Conservation (phyloP, 1,140 invertebrate species). For the Cotesia vestalis region DNA sequence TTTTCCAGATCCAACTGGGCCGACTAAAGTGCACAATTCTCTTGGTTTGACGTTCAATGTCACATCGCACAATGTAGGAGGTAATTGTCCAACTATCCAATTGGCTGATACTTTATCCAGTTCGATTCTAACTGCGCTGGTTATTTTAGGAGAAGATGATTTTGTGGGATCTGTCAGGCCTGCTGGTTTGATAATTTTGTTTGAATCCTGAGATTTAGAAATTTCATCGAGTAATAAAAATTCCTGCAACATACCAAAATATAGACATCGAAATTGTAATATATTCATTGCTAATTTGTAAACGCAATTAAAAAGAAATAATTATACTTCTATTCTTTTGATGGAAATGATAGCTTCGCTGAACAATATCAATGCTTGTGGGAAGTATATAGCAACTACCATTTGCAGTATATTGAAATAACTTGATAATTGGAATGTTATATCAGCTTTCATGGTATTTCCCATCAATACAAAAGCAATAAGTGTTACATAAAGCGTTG, state of each 20-base stretch:
- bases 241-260: slow-evolving; percentile 62
- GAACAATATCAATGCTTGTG: slow-evolving; percentile 73
- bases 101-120: slow-evolving; percentile 54
- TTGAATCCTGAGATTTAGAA: slow-evolving; percentile 41
- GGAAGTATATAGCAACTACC: slow-evolving; percentile 76
- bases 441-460: slow-evolving; percentile 74
- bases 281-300: neutral
- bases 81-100: slow-evolving; percentile 56
- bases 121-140: slow-evolving; percentile 7
- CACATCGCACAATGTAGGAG: slow-evolving; percentile 69
- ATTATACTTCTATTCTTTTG: slow-evolving; percentile 63
- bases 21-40: slow-evolving; percentile 78
- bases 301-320: slow-evolving; percentile 1
- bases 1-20: slow-evolving; percentile 83
- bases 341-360: slow-evolving; percentile 76
- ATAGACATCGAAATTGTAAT: too few species aligned
- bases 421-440: slow-evolving; percentile 70
- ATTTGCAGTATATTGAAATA: slow-evolving; percentile 75
- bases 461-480: slow-evolving; percentile 75
- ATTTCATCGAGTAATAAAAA: slow-evolving; percentile 73
- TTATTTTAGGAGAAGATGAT: slow-evolving; percentile 9
- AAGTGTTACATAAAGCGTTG: slow-evolving; percentile 78
- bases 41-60: slow-evolving; percentile 71
- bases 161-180: neutral
- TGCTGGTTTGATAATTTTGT: neutral